Conservation (phyloP, 1,140 invertebrate genomes). For the Agrilus planipennis region DNA sequence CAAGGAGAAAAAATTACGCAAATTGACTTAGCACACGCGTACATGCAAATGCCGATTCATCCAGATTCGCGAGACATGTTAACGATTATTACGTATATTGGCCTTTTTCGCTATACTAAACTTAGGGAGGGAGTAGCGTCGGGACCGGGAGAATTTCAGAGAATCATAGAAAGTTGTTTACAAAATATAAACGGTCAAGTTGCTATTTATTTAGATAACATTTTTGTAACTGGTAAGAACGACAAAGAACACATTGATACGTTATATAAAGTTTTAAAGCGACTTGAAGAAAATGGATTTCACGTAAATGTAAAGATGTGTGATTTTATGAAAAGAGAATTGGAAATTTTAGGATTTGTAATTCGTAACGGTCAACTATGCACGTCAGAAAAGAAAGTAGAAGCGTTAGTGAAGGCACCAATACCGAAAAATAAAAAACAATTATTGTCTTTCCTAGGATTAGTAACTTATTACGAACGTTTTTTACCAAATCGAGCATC, state of each 20-base stretch:
- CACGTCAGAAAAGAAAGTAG: too few relatives aligned
- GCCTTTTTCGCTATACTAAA: constrained; percentile 23
- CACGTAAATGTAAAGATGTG: constrained; percentile 18
- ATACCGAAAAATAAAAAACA: too few relatives aligned
- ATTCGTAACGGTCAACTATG: too few relatives aligned
- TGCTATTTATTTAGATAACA: constrained; percentile 18
- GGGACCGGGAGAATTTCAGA: constrained; percentile 22
- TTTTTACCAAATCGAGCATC: too few relatives aligned
- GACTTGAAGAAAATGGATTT: constrained; percentile 10
- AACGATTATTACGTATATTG: constrained; percentile 26
- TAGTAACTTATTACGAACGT: too few relatives aligned
- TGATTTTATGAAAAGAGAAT: constrained; percentile 10
- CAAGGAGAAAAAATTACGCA: constrained; percentile 27
- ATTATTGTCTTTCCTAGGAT: too few relatives aligned
- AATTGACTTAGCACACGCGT: constrained; percentile 34
- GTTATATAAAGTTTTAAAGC: constrained; percentile 5
- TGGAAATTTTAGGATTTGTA: constrained; percentile 31
- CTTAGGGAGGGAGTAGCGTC: constrained; percentile 26
- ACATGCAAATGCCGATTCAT: constrained; percentile 33
- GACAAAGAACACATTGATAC: constrained; percentile 15
- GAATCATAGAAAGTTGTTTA: constrained; percentile 22
- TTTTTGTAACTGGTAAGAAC: constrained; percentile 21
- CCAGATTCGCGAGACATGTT: constrained; percentile 25
- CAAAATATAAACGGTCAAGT: constrained; percentile 12
- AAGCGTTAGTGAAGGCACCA: too few relatives aligned